A percentile compares a stretch with the other conserved stretches of the same genome.
Evolutionary conservation across 2,113 vertebrate genomes (phyloP).

Genomic region (Gnathonemus echidnorhynchus): DNA sequence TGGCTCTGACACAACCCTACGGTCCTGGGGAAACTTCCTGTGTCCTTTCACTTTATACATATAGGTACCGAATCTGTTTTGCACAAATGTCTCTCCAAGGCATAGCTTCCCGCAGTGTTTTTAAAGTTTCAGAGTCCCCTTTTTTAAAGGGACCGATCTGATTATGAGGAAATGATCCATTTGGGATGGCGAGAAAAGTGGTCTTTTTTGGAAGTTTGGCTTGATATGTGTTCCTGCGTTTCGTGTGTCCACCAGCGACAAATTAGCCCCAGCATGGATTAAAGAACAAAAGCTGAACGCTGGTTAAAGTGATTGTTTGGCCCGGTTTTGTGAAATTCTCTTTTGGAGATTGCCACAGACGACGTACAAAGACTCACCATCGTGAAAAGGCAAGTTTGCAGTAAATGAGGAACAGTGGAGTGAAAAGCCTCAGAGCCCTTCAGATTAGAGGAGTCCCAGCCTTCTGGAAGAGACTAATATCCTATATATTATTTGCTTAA

Average conservation of each 20-base stretch:
- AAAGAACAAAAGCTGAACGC: neutral
- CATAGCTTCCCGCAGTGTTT: neutral
- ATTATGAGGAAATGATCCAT: neutral
- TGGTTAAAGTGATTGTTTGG: neutral
- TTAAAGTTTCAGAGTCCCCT: neutral
- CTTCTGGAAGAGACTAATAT: neutral
- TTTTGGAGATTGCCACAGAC: neutral
- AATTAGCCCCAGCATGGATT: neutral
- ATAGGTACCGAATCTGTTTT: neutral
- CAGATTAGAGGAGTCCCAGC: neutral
- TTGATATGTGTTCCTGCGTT: neutral
- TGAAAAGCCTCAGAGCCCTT: neutral
- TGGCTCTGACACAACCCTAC: constrained; percentile 70
- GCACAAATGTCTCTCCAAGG: constrained; percentile 25
- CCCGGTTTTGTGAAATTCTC: neutral
- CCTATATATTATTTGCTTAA: neutral
- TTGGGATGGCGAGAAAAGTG: neutral
- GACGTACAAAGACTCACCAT: neutral
- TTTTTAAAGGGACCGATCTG: neutral
- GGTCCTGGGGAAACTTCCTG: constrained; percentile 20
- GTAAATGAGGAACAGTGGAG: neutral
- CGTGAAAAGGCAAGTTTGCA: neutral
- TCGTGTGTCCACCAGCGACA: neutral
- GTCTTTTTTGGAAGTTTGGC: neutral
- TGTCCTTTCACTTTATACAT: neutral